Evolutionary conservation across 2,888 invertebrate species (phyloP), one percentile per base, ranked within the genome.

Genomic region (Choristoneura rosaceana): DNA sequence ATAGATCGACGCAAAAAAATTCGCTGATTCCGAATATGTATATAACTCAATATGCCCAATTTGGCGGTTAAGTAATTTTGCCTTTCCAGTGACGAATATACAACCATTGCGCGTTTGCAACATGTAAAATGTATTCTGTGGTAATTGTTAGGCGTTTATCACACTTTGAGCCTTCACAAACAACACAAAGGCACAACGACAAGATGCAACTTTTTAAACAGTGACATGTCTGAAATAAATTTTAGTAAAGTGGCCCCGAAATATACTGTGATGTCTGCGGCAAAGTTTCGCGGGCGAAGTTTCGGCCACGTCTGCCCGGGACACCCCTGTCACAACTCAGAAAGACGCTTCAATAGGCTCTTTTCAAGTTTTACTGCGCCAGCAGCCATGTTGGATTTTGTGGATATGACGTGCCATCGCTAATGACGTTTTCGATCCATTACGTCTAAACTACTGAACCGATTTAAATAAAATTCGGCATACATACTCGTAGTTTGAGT

Each of bases 301-400:
- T 80, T 74, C 70, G 60, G 78, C 78, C 81, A 75, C 77, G 76
- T 75, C 79, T 80, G 80, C 55, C 62, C 74, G 71, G 71, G 77
- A 80, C 81, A 70, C 73, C 74, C 61, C 68, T 68, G 70, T 68
- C 68, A 73, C 71, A 68, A 68, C 70, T 73, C 70, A 34, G 70
- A 73, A 64, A 67, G 73, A 68, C 63, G 70, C 62, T 74, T 69
- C 69, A 73, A 75, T 73, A 70, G 70, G 75, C 77, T 78, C 79
- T 80, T 79, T 78, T 82, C 81, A 80, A 77, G 79, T 80, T 77
- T 77, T 68, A 71, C 67, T 62, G 67, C 71, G 38, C 73, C 25
- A 61, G 66, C 65, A 52, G 59, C 60, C 62, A 58, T 17, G 55
- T 58, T 63, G 55, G 58, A 45, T 68, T 71, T 63, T 68, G 67